A percentile compares a stretch with the other conserved stretches of the same genome.
Evolutionary conservation across 2,113 vertebrate genomes (phyloP).

Genomic region (Microcebus griseorufus): DNA sequence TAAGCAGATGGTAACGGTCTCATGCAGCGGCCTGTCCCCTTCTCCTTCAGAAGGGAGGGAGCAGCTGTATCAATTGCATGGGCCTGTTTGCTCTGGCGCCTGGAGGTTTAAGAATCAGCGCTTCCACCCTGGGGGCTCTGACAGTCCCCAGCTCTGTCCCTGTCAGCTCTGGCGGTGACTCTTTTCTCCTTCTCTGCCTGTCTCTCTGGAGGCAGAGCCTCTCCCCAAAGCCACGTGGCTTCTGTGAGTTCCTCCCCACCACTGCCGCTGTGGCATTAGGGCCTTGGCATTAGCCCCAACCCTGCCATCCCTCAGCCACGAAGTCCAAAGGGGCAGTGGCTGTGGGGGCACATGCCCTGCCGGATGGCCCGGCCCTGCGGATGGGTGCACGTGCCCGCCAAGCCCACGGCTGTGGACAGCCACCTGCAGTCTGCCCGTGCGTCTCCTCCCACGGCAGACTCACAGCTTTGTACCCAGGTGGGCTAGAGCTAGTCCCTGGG

Average conservation of each 20-base stretch:
- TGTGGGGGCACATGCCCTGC: rapidly evolving
- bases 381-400: rapidly evolving
- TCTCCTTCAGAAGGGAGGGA: not conserved
- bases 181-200: not conserved
- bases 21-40: not conserved
- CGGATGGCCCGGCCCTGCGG: rapidly evolving
- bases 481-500: not conserved
- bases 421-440: rapidly evolving
- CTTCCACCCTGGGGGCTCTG: rapidly evolving
- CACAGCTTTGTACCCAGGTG: not conserved
- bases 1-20: not conserved
- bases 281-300: not conserved
- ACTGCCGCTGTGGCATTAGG: not conserved
- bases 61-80: not conserved
- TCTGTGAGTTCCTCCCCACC: too few species aligned
- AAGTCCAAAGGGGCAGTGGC: not conserved
- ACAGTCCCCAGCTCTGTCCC: rapidly evolving
- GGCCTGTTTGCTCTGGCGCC: not conserved
- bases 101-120: not conserved
- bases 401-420: rapidly evolving
- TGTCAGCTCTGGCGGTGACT: too few species aligned
- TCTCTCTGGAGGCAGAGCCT: not conserved
- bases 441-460: rapidly evolving
- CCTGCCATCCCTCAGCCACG: not conserved
- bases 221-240: not conserved